Conservation (phyloP, 2,797 vertebrate genomes). For the Fratercula arctica region DNA sequence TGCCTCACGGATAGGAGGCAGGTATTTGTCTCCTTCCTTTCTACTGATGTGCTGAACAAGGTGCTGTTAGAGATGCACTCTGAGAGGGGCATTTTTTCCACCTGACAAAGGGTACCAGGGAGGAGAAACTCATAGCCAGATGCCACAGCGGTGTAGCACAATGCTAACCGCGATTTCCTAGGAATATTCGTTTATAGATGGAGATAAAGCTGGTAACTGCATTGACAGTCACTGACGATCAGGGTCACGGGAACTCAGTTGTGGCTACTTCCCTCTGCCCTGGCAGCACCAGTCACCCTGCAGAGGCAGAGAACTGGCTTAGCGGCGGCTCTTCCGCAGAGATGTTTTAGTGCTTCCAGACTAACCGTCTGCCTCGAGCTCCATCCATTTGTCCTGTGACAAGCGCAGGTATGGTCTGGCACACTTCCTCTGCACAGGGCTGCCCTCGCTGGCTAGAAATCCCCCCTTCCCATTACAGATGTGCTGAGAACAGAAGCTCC, state of each 20-base stretch:
- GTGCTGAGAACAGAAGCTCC: neutral
- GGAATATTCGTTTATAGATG: neutral
- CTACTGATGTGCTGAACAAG: neutral
- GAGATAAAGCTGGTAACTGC: neutral
- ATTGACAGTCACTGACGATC: neutral
- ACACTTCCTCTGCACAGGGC: neutral
- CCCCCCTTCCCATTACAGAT: neutral
- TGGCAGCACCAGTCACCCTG: neutral
- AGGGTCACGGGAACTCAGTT: neutral
- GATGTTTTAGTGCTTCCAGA: neutral
- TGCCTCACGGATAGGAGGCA: neutral
- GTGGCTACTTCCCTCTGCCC: neutral
- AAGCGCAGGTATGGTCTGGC: neutral
- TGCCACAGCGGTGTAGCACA: neutral
- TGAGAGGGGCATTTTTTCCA: neutral
- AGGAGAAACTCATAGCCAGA: neutral
- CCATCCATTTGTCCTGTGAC: fast-evolving
- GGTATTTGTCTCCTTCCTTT: neutral
- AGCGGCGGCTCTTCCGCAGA: neutral
- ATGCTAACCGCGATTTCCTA: neutral
- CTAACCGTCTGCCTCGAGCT: neutral
- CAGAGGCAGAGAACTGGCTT: neutral
- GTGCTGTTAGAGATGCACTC: neutral
- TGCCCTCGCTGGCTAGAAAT: neutral
- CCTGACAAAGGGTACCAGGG: neutral